Evolutionary conservation across 2,888 invertebrate species (phyloP).

Genomic region (Neoaliturus tenellus): DNA sequence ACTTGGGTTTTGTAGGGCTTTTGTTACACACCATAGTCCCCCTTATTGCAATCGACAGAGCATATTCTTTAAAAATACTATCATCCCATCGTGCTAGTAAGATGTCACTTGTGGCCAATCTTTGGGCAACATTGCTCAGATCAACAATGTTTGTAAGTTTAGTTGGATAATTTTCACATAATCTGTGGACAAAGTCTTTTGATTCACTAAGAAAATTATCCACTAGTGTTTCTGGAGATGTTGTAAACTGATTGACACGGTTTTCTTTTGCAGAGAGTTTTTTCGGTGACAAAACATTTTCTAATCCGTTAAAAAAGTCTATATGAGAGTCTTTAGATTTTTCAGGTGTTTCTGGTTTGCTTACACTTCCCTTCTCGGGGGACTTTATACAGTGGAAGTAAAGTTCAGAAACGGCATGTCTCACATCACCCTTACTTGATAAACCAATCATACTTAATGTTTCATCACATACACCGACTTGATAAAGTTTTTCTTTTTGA

Average conservation of each 20-base stretch:
- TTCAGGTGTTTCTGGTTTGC: background rate
- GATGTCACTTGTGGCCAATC: conserved; percentile 82
- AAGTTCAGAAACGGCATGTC: conserved; percentile 26
- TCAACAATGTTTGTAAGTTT: conserved; percentile 72
- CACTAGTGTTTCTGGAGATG: conserved; percentile 80
- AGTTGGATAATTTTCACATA: conserved; percentile 83
- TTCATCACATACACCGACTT: conserved; percentile 6
- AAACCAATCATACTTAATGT: background rate
- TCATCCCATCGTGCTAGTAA: conserved; percentile 35
- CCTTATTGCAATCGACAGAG: conserved; percentile 74
- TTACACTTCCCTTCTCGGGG: background rate
- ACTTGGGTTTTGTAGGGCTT: conserved; percentile 72
- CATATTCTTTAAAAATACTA: conserved; percentile 52
- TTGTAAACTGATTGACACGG: conserved; percentile 72
- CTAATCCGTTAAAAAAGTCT: conserved; percentile 48
- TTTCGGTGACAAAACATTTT: conserved; percentile 44
- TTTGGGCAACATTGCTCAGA: conserved; percentile 77
- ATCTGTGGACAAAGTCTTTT: conserved; percentile 79
- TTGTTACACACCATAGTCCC: conserved; percentile 84
- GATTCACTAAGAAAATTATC: conserved; percentile 82
- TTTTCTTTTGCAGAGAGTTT: background rate
- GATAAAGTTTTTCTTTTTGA: background rate
- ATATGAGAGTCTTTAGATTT: conserved; percentile 30
- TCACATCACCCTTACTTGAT: conserved; percentile 29
- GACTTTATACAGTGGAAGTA: conserved; percentile 22